A percentile compares a stretch with the other conserved stretches of the same genome.
Evolutionary conservation across 1,140 invertebrate genomes (phyloP).

Genomic region (Scaptomyza hsui): DNA sequence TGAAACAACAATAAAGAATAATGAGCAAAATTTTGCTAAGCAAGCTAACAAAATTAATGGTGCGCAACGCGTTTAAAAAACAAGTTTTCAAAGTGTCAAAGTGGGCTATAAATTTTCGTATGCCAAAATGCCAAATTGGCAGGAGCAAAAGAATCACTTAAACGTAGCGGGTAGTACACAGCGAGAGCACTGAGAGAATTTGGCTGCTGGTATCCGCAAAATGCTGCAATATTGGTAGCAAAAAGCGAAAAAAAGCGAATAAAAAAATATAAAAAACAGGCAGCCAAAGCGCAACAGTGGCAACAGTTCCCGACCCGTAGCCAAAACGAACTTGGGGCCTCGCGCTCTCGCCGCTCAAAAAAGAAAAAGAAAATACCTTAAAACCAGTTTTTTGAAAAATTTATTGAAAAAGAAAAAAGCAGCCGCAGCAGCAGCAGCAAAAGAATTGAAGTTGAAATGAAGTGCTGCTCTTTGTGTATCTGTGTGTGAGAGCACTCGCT

Average conservation of each 20-base stretch:
- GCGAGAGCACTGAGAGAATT: constrained; percentile 2
- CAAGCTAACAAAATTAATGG: constrained; percentile 49
- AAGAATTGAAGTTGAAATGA: constrained; percentile 79
- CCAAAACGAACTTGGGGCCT: constrained; percentile 36
- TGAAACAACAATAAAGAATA: constrained; percentile 35
- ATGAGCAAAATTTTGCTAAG: constrained; percentile 19
- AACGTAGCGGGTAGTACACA: constrained; percentile 5
- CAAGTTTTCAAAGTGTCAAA: constrained; percentile 75
- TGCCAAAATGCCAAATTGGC: constrained; percentile 50
- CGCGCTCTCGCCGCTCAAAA: constrained; percentile 27
- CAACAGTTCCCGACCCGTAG: constrained; percentile 53
- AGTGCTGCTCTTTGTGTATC: constrained; percentile 51
- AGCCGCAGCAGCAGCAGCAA: constrained; percentile 39
- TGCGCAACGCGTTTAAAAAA: constrained; percentile 50
- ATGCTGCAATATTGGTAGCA: constrained; percentile 66
- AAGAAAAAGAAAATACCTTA: constrained; percentile 80
- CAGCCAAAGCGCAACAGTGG: constrained; percentile 59
- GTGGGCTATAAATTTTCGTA: constrained; percentile 72
- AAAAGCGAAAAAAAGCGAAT: constrained; percentile 14
- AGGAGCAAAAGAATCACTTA: constrained; percentile 79
- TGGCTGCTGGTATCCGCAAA: constrained; percentile 4
- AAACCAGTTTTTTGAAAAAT: constrained; percentile 82
- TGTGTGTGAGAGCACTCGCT: constrained; percentile 37
- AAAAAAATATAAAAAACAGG: constrained; percentile 45
- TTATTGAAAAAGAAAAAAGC: constrained; percentile 69